Evolutionary conservation across 2,797 vertebrate genomes (phyloP), one percentile per base, ranked within the genome.

Genomic region (Catostomus latipinnis): DNA sequence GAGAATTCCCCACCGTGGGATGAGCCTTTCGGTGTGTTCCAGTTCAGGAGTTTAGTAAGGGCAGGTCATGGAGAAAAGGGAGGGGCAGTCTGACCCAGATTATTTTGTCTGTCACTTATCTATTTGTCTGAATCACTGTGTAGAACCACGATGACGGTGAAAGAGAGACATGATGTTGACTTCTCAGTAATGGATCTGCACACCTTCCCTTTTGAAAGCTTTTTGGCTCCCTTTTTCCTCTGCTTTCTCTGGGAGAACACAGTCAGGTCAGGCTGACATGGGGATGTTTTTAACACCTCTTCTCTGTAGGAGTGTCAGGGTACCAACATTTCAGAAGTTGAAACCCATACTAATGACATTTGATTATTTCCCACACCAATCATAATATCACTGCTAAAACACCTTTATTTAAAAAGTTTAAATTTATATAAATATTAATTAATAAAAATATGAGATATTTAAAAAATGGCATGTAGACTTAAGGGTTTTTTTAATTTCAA

Each of bases 1-100:
- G 71, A 65, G 52, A 54, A 74, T 57, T 56, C 56, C 16, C 45
- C 56, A 61, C n/a, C 16, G 60, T 80, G 71, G 46, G 60, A 63
- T 71, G 45, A 78, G 76, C 66, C 65, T 9, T 22, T 71, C 12
- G 16, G 45, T 83, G 76, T 80, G 69, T 74, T 83, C 16, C 67
- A 43, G 46, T 76, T 58, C 76, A 63, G 54, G 65, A 74, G 53
- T 82, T 65, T 52, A 79, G 52, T 60, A 75, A 71, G 76, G 71
- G 34, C 34, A 34, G 34, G 34, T 34, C 71, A 79, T 10, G 75
- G 56, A 74, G 52, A 50, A 74, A 65, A 75, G 58, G 12, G 14
- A 75, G 54, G 58, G 50, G 58, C 49, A n/a, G 46, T 12, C n/a
- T 83, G 71, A 75, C 75, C 63, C 61, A 18, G 56, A 34, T 57